Conservation (phyloP, 1,140 invertebrate species). For the Leptinotarsa defecta region DNA sequence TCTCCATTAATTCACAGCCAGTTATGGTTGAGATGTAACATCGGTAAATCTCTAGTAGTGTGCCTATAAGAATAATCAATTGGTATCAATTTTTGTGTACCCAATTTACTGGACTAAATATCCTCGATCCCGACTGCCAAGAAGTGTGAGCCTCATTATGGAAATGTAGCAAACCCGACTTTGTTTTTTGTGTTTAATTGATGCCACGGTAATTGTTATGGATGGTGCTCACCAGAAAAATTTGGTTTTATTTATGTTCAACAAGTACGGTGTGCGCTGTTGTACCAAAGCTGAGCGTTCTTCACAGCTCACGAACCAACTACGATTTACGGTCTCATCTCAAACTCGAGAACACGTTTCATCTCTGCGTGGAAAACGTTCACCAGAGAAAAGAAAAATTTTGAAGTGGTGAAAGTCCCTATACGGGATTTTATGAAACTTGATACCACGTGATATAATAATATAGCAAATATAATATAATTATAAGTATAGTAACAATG, state of each 20-base stretch:
- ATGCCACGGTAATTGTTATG: slow-evolving; percentile 8
- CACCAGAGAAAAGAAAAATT: too few species aligned
- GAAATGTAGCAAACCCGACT: slow-evolving; percentile 5
- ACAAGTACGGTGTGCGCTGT: slow-evolving; percentile 2
- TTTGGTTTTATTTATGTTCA: neutral
- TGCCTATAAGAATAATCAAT: too few species aligned
- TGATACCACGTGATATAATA: too few species aligned
- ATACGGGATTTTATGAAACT: too few species aligned
- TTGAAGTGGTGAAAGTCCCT: too few species aligned
- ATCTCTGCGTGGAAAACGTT: too few species aligned
- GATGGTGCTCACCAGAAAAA: neutral
- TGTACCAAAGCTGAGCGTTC: neutral
- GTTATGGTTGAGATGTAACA: too few species aligned
- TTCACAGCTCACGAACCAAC: neutral
- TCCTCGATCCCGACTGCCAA: neutral
- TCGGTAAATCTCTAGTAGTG: too few species aligned
- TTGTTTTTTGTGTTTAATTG: slow-evolving; percentile 9
- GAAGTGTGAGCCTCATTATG: slow-evolving; percentile 5
- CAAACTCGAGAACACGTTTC: too few species aligned
- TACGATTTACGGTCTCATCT: neutral
- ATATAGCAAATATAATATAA: too few species aligned
- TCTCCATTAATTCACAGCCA: too few species aligned
- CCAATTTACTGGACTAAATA: neutral
- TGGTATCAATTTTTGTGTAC: neutral
- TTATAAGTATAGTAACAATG: too few species aligned